Evolutionary conservation across 1,140 invertebrate species (phyloP).

Genomic region (Subanguina moxae): DNA sequence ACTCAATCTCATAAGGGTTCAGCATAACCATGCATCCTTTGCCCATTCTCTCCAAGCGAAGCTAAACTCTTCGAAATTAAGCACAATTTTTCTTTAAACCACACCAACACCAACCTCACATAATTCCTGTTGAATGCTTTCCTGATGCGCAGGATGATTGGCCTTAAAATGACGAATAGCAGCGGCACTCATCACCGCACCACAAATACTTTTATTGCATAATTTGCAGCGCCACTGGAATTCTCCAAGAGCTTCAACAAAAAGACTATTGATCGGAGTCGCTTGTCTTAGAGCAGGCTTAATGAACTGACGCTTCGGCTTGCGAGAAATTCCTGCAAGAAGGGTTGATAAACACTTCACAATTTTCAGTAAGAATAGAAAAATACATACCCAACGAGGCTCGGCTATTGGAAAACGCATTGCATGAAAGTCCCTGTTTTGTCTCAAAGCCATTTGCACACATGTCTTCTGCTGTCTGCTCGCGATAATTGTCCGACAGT

Average conservation of each 20-base stretch:
- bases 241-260: conserved; percentile 41
- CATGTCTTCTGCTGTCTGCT: conserved; percentile 18
- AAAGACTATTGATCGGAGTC: conserved; percentile 37
- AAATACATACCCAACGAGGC: conserved; percentile 39
- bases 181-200: conserved; percentile 52
- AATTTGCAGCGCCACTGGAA: conserved; percentile 51
- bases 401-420: conserved; percentile 40
- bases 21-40: conserved; percentile 51
- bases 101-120: conserved; percentile 22
- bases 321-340: conserved; percentile 32
- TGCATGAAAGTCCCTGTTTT: background rate
- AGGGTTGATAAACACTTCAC: conserved; percentile 5
- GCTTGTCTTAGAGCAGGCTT: conserved; percentile 45
- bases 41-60: conserved; percentile 44
- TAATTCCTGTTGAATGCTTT: conserved; percentile 36
- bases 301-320: conserved; percentile 44
- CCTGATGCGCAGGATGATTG: conserved; percentile 34
- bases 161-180: conserved; percentile 47
- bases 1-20: conserved; percentile 37
- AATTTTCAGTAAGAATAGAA: background rate
- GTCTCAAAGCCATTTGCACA: conserved; percentile 15
- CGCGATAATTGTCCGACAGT: conserved; percentile 19
- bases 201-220: conserved; percentile 44
- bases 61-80: conserved; percentile 17
- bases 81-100: background rate